phyloP scores from a whole-genome alignment of 2,113 vertebrate species.

The Formicarius rufipectus region DNA sequence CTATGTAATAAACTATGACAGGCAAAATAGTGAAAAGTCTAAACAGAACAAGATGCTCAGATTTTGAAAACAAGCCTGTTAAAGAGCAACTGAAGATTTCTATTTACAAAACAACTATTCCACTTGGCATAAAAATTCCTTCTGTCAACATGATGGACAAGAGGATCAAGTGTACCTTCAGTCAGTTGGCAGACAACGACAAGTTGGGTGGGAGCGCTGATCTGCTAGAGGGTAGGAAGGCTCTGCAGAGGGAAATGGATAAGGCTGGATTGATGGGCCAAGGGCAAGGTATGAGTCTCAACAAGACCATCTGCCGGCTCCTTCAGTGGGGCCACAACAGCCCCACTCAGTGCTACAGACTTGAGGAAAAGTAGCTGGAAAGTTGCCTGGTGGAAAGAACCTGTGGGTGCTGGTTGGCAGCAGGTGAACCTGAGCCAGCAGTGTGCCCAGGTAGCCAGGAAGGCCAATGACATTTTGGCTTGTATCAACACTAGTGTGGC shows the following conservation, averaged over 20 bases:
- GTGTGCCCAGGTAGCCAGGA: not conserved
- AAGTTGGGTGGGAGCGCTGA: not conserved
- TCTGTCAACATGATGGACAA: not conserved
- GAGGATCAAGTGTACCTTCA: not conserved
- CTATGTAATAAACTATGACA: conserved; percentile 55
- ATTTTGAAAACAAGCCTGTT: conserved; percentile 38
- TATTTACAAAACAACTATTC: conserved; percentile 13
- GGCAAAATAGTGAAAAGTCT: conserved; percentile 43
- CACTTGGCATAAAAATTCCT: conserved; percentile 24
- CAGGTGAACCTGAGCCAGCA: fast-evolving
- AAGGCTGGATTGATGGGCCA: not conserved
- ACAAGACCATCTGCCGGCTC: not conserved
- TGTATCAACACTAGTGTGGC: not conserved
- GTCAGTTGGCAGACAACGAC: not conserved
- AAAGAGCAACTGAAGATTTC: conserved; percentile 51
- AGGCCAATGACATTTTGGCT: not conserved
- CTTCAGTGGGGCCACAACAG: not conserved
- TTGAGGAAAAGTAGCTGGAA: not conserved
- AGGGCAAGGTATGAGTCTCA: not conserved
- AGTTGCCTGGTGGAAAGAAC: not conserved
- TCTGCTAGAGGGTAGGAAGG: not conserved
- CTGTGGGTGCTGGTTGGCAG: not conserved
- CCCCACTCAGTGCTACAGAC: not conserved
- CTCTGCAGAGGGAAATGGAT: not conserved
- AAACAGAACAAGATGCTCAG: conserved; percentile 43